phyloP scores from a whole-genome alignment of 1,140 invertebrate species.

The Euwallacea similis region DNA sequence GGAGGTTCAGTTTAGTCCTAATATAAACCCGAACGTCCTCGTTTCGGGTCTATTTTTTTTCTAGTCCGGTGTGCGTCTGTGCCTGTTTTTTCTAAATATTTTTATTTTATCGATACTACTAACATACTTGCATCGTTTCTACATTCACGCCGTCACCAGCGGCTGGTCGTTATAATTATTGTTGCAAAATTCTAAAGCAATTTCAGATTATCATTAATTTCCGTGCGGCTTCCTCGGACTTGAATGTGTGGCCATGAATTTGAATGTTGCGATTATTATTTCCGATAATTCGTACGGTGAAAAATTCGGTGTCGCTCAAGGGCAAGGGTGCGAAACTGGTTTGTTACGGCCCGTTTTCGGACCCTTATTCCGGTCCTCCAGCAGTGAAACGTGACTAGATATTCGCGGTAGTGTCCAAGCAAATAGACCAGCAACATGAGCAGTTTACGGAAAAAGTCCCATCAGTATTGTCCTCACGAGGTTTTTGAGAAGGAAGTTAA shows the following conservation, averaged over 20 bases:
- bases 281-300: neutral
- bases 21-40: slow-evolving; percentile 11
- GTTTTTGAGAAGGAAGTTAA: slow-evolving; percentile 10
- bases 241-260: slow-evolving; percentile 10
- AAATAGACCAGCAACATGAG: slow-evolving; percentile 2
- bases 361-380: neutral
- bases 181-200: neutral
- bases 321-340: slow-evolving; percentile 7
- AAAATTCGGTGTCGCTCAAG: neutral
- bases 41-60: slow-evolving; percentile 1
- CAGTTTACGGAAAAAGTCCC: slow-evolving; percentile 1
- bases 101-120: too few species aligned
- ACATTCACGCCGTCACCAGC: too few species aligned
- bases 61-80: neutral
- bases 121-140: too few species aligned
- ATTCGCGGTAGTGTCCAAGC: neutral
- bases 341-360: neutral
- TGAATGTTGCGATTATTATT: neutral
- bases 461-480: slow-evolving; percentile 7
- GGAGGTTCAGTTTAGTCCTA: slow-evolving; percentile 7
- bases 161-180: too few species aligned
- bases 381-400: slow-evolving; percentile 3
- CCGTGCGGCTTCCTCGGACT: neutral
- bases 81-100: neutral
- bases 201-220: neutral